phyloP scores from a whole-genome alignment of 2,113 vertebrate genomes.

The Ciconia boyciana region DNA sequence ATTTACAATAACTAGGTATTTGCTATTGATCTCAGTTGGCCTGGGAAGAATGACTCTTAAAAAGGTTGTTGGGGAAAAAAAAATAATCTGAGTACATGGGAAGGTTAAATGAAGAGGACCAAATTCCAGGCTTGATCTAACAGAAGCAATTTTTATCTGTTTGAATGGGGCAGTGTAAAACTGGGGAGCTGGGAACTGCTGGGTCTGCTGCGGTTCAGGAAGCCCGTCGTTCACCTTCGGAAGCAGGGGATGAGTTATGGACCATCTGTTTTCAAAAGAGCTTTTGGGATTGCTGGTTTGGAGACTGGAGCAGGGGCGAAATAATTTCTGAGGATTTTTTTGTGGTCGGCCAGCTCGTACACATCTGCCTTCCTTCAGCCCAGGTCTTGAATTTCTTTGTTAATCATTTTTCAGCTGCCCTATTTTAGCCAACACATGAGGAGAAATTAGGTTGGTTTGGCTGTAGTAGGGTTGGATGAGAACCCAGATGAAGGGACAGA shows the following conservation, averaged over 20 bases:
- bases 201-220: background rate
- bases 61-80: background rate
- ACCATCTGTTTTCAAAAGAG: background rate
- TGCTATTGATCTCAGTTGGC: background rate
- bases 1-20: background rate
- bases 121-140: background rate
- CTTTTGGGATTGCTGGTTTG: background rate
- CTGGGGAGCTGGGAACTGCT: background rate
- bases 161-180: background rate
- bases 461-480: background rate
- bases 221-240: background rate
- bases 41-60: background rate
- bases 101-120: conserved; percentile 1
- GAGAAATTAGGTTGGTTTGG: background rate
- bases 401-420: background rate
- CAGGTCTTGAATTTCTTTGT: conserved; percentile 20
- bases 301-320: background rate
- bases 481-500: conserved; percentile 14
- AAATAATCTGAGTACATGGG: background rate
- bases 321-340: background rate
- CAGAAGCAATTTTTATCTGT: background rate
- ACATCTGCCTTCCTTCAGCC: background rate
- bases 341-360: background rate
- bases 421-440: background rate
- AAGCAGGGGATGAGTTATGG: background rate